These are phyloP conservation scores for Phoxinus dragarum DNA, from an alignment of 2,797 vertebrate genomes.

Conservation along the genomic window DNA sequence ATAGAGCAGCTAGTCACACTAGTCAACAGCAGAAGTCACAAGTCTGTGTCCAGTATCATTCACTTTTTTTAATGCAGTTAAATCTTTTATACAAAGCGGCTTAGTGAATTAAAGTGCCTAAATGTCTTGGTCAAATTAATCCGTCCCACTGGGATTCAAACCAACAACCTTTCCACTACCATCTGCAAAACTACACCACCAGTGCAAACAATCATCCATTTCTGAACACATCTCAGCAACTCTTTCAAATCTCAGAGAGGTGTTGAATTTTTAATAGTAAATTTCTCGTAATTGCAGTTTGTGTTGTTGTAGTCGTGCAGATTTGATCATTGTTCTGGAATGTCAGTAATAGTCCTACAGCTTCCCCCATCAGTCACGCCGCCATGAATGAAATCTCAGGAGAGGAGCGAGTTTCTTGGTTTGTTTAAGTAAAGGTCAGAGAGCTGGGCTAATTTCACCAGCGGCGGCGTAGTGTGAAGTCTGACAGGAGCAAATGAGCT, in stretches of 20 bases:
- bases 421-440: constrained; percentile 58
- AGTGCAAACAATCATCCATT: background rate
- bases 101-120: background rate
- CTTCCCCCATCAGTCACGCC: constrained; percentile 44
- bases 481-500: constrained; percentile 16
- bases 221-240: background rate
- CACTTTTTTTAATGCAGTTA: background rate
- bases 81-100: background rate
- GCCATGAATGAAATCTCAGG: constrained; percentile 55
- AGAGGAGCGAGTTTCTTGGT: constrained; percentile 52
- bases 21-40: background rate
- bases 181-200: background rate
- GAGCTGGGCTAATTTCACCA: constrained; percentile 26
- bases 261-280: constrained; percentile 1
- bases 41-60: background rate
- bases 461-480: background rate
- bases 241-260: background rate
- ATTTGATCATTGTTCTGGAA: constrained; percentile 65
- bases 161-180: background rate
- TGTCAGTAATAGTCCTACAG: constrained; percentile 63
- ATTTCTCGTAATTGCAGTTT: constrained; percentile 18
- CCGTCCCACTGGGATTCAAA: background rate
- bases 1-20: background rate
- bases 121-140: background rate
- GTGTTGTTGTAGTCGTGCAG: background rate